Percentiles rank a stretch among this genome's conserved stretches.
Conservation (phyloP, 30 jellyfish, hydroid and myxozoan genomes). For the Clytia hemisphaerica region DNA sequence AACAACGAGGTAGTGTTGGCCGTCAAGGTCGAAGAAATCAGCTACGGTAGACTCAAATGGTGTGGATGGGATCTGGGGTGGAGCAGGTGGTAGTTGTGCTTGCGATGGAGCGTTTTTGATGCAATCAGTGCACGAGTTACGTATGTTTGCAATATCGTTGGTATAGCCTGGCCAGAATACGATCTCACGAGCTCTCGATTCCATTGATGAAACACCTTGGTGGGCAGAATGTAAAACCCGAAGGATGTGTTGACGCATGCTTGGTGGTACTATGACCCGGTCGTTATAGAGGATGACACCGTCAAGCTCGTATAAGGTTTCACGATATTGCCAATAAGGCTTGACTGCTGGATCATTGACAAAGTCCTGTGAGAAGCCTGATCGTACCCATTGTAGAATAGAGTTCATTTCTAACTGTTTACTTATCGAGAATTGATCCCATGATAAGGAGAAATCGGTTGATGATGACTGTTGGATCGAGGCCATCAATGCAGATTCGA, state of each 20-base stretch:
- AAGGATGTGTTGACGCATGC: constrained; percentile 1
- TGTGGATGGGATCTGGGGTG: constrained; percentile 3
- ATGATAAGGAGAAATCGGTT: neutral
- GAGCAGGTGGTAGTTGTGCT: constrained; percentile 2
- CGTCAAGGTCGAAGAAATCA: too few species aligned
- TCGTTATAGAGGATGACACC: constrained; percentile 1
- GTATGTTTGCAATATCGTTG: neutral
- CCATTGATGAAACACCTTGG: constrained; percentile 16
- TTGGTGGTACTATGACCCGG: constrained; percentile 3
- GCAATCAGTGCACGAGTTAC: neutral
- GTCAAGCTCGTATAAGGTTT: neutral
- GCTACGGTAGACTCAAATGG: constrained; percentile 3
- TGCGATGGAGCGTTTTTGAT: neutral
- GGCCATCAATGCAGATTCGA: neutral
- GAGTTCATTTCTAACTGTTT: neutral
- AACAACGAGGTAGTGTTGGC: neutral
- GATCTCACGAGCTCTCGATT: neutral
- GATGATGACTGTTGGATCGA: neutral
- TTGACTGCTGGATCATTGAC: neutral
- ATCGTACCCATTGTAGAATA: neutral
- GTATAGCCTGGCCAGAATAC: constrained; percentile 23
- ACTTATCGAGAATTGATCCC: neutral
- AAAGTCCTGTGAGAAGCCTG: neutral
- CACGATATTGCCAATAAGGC: neutral
- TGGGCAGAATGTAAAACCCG: neutral